Percentiles rank a stretch among this genome's conserved stretches.
phyloP scores from a whole-genome alignment of 1,140 invertebrate genomes.

The Drosophila lini region DNA sequence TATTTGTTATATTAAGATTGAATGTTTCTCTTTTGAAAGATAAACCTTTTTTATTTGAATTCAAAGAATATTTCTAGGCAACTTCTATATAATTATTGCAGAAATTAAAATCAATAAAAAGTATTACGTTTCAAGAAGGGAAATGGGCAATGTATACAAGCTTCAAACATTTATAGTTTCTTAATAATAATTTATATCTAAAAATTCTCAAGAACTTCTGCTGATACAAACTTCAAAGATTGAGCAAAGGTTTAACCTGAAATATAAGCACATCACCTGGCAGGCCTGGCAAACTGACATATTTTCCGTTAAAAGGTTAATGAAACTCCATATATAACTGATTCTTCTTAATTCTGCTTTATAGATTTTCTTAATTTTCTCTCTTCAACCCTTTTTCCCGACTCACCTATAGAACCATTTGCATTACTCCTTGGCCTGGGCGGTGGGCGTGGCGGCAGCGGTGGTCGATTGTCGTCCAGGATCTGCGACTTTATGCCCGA shows the following conservation, averaged over 20 bases:
- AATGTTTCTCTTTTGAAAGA: neutral
- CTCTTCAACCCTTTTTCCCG: neutral
- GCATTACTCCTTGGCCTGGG: slow-evolving; percentile 66
- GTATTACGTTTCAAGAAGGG: neutral
- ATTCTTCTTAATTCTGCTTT: neutral
- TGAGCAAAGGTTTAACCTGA: neutral
- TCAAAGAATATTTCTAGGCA: no score
- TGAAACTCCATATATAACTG: neutral
- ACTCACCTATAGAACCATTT: slow-evolving; percentile 73
- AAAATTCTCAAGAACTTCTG: neutral
- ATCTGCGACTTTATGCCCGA: slow-evolving; percentile 51
- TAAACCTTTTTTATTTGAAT: neutral
- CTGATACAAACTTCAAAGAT: neutral
- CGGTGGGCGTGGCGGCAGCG: slow-evolving; percentile 79
- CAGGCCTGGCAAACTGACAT: neutral
- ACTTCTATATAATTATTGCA: neutral
- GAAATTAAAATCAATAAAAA: neutral
- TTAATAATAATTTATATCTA: no score
- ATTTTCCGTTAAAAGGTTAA: neutral
- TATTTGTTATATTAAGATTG: neutral
- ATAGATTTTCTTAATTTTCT: no score
- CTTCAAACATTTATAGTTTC: neutral
- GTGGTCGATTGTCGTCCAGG: slow-evolving; percentile 78
- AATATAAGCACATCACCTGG: no score
- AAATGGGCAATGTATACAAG: no score